A percentile compares a stretch with the other conserved stretches of the same genome.
Conservation (phyloP, 2,113 vertebrate genomes). For the Chrysemys picta region DNA sequence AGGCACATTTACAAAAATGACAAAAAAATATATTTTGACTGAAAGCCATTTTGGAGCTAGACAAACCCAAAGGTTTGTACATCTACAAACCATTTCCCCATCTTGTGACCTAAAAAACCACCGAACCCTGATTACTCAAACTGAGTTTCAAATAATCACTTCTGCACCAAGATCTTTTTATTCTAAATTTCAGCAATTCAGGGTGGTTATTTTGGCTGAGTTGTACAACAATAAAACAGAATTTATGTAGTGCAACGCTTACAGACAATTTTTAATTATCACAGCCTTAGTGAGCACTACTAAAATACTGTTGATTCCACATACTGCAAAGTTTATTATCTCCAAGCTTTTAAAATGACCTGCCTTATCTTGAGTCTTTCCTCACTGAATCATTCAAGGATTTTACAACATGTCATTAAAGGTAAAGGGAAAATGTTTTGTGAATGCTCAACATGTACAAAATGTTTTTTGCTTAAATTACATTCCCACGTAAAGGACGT, state of each 20-base stretch:
- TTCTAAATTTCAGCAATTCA: slow-evolving; percentile 28
- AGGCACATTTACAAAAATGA: not conserved
- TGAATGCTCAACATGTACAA: not conserved
- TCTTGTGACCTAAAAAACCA: not conserved
- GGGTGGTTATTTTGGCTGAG: slow-evolving; percentile 20
- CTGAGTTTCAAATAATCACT: not conserved
- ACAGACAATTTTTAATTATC: not conserved
- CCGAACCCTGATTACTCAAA: slow-evolving; percentile 6
- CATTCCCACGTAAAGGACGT: not conserved
- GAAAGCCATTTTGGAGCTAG: slow-evolving; percentile 12
- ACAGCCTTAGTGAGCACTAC: not conserved
- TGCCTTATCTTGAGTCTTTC: slow-evolving; percentile 13
- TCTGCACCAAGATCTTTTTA: not conserved
- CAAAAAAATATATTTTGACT: not conserved
- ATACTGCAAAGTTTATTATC: not conserved
- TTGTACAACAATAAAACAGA: not conserved
- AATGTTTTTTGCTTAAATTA: slow-evolving; percentile 21
- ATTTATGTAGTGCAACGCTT: not conserved
- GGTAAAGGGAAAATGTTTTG: slow-evolving; percentile 5
- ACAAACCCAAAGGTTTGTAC: slow-evolving; percentile 18
- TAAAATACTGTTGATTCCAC: not conserved
- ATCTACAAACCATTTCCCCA: not conserved
- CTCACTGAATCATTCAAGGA: not conserved
- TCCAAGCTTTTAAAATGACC: slow-evolving; percentile 5
- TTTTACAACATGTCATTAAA: slow-evolving; percentile 34